Percentiles rank a stretch among this genome's conserved stretches.
Evolutionary conservation across 2,797 vertebrate genomes (phyloP).

Genomic region (Gymnothorax javanicus): DNA sequence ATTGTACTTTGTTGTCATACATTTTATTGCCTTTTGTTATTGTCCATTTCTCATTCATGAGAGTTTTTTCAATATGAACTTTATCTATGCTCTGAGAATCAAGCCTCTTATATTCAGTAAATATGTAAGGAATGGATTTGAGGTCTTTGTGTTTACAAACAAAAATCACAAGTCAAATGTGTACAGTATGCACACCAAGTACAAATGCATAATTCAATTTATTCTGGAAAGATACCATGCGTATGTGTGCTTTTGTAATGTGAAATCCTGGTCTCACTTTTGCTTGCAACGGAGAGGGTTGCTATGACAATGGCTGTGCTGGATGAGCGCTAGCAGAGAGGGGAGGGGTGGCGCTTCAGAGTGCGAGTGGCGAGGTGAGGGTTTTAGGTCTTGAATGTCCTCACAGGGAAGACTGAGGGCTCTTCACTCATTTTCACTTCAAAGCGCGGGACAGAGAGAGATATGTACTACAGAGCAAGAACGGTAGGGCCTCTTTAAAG

Average conservation of each 20-base stretch:
- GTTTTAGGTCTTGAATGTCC: not conserved
- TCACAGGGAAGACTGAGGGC: not conserved
- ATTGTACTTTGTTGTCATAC: not conserved
- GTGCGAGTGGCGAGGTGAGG: not conserved
- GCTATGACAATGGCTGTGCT: constrained; percentile 9
- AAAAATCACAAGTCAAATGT: not conserved
- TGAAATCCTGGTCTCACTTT: constrained; percentile 8
- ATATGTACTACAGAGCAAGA: not conserved
- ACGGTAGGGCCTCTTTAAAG: not conserved
- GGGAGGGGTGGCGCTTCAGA: not conserved
- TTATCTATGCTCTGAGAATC: not conserved
- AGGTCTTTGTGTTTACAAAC: not conserved
- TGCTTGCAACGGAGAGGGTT: not conserved
- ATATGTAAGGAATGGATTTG: not conserved
- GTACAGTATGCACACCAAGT: not conserved
- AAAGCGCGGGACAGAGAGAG: not conserved
- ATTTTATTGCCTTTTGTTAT: not conserved
- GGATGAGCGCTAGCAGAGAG: not conserved
- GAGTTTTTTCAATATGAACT: not conserved
- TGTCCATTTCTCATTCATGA: not conserved
- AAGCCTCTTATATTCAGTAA: not conserved
- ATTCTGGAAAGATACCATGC: not conserved
- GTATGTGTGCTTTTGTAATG: not conserved
- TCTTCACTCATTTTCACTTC: not conserved
- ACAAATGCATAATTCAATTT: not conserved